phyloP scores from a whole-genome alignment of 2,888 invertebrate species.

The Callyntrura guangdongensis region DNA sequence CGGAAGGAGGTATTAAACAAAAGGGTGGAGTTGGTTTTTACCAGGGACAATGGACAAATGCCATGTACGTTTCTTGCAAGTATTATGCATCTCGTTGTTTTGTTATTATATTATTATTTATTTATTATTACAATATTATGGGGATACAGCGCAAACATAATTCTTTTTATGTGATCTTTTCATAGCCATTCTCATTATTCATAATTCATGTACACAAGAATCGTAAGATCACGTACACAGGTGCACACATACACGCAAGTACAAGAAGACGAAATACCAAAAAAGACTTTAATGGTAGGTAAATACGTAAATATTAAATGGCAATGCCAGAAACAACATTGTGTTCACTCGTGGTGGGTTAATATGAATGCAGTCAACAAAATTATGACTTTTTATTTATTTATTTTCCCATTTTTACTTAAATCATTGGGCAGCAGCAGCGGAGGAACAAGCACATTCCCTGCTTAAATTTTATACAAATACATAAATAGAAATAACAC shows the following conservation, averaged over 20 bases:
- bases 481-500: constrained; percentile 28
- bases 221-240: constrained; percentile 8
- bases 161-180: constrained; percentile 31
- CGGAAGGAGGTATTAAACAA: constrained; percentile 75
- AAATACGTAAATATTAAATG: neutral
- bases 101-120: constrained; percentile 17
- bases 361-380: constrained; percentile 3
- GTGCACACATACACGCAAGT: neutral
- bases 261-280: neutral
- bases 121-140: constrained; percentile 7
- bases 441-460: neutral
- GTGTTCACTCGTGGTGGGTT: constrained; percentile 1
- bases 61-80: neutral
- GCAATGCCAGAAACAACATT: neutral
- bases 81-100: constrained; percentile 7
- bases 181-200: constrained; percentile 36
- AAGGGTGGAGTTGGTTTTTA: constrained; percentile 73
- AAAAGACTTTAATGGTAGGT: neutral
- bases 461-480: neutral
- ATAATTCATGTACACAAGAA: constrained; percentile 32
- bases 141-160: constrained; percentile 15
- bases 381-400: constrained; percentile 9
- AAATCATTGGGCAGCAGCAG: constrained; percentile 12
- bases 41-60: constrained; percentile 27
- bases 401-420: constrained; percentile 6